Evolutionary conservation across 2,888 invertebrate species (phyloP).

Genomic region (Drosophila antonietae): DNA sequence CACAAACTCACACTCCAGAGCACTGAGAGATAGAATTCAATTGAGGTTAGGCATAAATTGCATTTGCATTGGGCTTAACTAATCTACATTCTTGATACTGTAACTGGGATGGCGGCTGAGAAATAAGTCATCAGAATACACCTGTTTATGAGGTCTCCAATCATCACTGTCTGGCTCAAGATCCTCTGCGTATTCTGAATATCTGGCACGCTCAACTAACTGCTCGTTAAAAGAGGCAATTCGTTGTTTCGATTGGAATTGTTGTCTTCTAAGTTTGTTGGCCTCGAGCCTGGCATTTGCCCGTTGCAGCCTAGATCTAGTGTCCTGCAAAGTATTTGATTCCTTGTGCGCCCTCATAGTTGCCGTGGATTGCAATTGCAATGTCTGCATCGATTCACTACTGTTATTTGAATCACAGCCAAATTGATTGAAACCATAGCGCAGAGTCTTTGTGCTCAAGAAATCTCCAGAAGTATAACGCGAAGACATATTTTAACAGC

Average conservation of each 20-base stretch:
- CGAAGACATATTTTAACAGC: slow-evolving; percentile 1
- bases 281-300: no score
- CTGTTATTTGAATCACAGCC: no score
- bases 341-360: background rate
- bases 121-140: slow-evolving; percentile 30
- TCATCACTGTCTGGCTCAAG: background rate
- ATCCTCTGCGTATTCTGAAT: rapidly evolving
- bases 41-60: background rate
- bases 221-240: no score
- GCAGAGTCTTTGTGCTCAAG: no score
- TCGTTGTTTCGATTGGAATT: background rate
- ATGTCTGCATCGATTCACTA: background rate
- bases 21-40: slow-evolving; percentile 10
- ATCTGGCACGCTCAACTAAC: background rate
- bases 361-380: no score
- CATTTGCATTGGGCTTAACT: slow-evolving; percentile 24
- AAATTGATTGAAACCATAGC: background rate
- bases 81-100: slow-evolving; percentile 39
- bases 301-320: background rate
- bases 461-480: background rate
- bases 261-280: background rate
- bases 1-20: slow-evolving; percentile 31
- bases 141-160: background rate
- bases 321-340: background rate
- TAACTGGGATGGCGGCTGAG: slow-evolving; percentile 56